Percentiles rank a stretch among this genome's conserved stretches.
phyloP scores from a whole-genome alignment of 2,797 vertebrate genomes.

The Antrozous pallidus region DNA sequence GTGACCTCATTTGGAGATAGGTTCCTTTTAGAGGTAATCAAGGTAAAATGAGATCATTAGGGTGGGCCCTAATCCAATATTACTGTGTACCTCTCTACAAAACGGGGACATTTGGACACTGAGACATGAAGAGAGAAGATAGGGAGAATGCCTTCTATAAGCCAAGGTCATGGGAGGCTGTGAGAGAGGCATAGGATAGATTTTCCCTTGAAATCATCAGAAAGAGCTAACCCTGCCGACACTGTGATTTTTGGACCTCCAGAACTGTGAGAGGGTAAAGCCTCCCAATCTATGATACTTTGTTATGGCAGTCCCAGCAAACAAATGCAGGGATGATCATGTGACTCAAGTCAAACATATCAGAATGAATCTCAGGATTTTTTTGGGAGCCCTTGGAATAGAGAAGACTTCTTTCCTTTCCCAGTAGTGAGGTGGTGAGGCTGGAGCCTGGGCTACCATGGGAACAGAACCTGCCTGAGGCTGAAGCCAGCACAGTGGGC shows the following conservation, averaged over 20 bases:
- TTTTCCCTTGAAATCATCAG: too few species aligned
- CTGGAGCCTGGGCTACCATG: neutral
- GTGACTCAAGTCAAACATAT: neutral
- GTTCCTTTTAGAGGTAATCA: neutral
- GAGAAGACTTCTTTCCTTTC: neutral
- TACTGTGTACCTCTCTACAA: neutral
- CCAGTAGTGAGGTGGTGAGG: neutral
- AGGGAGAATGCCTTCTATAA: neutral
- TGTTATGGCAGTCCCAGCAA: accelerated
- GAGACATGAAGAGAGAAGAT: neutral
- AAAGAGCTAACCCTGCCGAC: neutral
- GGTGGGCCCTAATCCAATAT: neutral
- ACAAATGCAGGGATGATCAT: neutral
- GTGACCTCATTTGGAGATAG: neutral
- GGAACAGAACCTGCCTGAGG: neutral
- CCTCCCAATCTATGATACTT: neutral
- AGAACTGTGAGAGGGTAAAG: neutral
- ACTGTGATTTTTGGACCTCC: neutral
- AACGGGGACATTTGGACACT: neutral
- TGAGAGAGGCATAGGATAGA: neutral
- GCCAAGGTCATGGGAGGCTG: neutral
- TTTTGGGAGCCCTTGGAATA: neutral
- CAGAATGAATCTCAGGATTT: neutral
- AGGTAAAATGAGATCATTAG: neutral
- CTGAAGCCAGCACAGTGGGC: neutral